Conservation (phyloP, 2,797 vertebrate genomes). For the Smutsia gigantea region DNA sequence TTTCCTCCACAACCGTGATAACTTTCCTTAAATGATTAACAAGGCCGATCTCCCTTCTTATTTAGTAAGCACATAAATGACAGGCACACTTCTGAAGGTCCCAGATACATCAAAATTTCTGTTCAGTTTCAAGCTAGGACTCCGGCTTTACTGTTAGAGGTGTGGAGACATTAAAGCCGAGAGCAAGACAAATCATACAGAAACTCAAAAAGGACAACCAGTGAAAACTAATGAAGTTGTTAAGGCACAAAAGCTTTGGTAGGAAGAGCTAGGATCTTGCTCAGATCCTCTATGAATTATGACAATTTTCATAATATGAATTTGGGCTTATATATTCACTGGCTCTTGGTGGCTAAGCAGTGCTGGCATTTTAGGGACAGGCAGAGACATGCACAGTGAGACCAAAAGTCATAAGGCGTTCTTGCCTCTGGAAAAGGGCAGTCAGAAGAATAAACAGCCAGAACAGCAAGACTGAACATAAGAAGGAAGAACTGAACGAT, state of each 20-base stretch:
- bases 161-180: background rate
- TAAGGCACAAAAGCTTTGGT: background rate
- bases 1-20: background rate
- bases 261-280: background rate
- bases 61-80: background rate
- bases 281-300: background rate
- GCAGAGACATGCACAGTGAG: background rate
- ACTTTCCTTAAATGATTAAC: background rate
- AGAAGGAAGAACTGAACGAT: slow-evolving; percentile 17
- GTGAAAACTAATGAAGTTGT: background rate
- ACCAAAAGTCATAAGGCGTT: background rate
- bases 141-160: background rate
- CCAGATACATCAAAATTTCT: background rate
- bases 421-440: slow-evolving; percentile 31
- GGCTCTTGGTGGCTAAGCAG: background rate
- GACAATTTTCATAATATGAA: background rate
- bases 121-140: background rate
- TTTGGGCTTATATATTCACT: background rate
- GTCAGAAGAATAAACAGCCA: slow-evolving; percentile 13
- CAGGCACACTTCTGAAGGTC: background rate
- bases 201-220: background rate
- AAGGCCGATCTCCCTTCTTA: background rate
- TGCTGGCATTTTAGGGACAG: background rate
- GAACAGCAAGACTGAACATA: background rate
- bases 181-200: background rate